Base-by-base conservation (phyloP, 2,113 vertebrate species). In the Menura novaehollandiae region DNA sequence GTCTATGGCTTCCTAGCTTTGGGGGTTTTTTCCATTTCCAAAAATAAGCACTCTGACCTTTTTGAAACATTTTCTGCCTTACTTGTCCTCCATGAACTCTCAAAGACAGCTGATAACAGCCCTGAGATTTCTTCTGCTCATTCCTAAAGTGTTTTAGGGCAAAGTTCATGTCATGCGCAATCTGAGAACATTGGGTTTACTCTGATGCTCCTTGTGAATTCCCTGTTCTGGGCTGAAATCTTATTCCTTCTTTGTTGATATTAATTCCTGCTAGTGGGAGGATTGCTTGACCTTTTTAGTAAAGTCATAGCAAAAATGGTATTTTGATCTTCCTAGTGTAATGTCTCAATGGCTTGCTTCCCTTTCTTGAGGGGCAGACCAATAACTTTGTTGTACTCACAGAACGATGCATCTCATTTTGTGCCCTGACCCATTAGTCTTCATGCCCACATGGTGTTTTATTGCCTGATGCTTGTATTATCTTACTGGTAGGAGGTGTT, bases 81-180 rank as follows among this genome's bases (percentile, higher is more conserved):
- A 46, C 18, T 85, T 74, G 58, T 53, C 75, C 22, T 88, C 63
- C 1, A 4, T 72, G 49, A 88, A 72, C 71, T 94, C 82, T 91
- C 33, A 23, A 51, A 92, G 79, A 53, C 30, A 80, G 27, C 58
- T 88, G 41, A 11, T 83, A 88, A 60, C 21, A 92, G 55, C 52
- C 80, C 56, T 91, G 88, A 93, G 66, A 84, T 90, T 75, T 85
- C 46, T 73, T 90, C 43, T 82, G 30, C 67, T 84, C 43, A 7
- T 80, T 96, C 59, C 59, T 96, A 18, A 96, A 86, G 56, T 94
- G n/a, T 77, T 83, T 88, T 62, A 85, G 63, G 68, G 79, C 83
- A 88, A 95, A 91, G 83, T 85, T 94, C 51, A 47, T 53, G 37
- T 49, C 35, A 71, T 77, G 67, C 82, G 69, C 85, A 79, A 73